Evolutionary conservation across 2,888 invertebrate genomes (phyloP).

Genomic region (Melanotus villosus): DNA sequence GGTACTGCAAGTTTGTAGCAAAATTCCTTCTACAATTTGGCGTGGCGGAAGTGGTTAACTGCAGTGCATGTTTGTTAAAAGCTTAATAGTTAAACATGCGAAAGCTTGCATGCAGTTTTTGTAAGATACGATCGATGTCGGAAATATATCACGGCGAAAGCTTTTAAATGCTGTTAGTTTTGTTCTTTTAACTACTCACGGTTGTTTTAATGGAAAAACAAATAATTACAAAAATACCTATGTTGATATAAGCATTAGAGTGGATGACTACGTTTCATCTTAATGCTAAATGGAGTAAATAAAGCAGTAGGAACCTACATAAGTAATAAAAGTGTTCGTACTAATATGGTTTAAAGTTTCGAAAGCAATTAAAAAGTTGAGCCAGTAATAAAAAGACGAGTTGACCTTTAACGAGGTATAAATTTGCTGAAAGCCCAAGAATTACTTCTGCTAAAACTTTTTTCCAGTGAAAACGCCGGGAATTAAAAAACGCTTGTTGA

Average conservation of each 20-base stretch:
- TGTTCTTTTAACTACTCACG: too few relatives aligned
- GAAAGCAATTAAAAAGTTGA: slow-evolving; percentile 25
- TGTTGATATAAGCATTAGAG: too few relatives aligned
- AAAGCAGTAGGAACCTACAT: not conserved
- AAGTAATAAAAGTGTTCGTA: slow-evolving; percentile 8
- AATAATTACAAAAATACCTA: too few relatives aligned
- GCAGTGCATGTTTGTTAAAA: too few relatives aligned
- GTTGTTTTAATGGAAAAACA: too few relatives aligned
- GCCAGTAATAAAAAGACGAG: slow-evolving; percentile 19
- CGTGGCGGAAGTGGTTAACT: not conserved
- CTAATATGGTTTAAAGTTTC: slow-evolving; percentile 14
- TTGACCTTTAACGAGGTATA: not conserved
- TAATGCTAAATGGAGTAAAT: not conserved
- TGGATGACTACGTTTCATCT: not conserved
- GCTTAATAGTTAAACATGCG: too few relatives aligned
- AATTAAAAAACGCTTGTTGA: not conserved
- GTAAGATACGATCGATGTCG: too few relatives aligned
- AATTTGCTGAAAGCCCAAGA: not conserved
- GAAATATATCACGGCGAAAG: too few relatives aligned
- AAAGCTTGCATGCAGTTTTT: too few relatives aligned
- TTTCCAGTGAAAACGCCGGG: not conserved
- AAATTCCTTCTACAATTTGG: not conserved
- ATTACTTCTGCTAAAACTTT: not conserved
- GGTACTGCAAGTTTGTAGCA: not conserved
- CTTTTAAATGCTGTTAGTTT: too few relatives aligned